Evolutionary conservation across 2,797 vertebrate species (phyloP).

Genomic region (Lophotriccus pileatus): DNA sequence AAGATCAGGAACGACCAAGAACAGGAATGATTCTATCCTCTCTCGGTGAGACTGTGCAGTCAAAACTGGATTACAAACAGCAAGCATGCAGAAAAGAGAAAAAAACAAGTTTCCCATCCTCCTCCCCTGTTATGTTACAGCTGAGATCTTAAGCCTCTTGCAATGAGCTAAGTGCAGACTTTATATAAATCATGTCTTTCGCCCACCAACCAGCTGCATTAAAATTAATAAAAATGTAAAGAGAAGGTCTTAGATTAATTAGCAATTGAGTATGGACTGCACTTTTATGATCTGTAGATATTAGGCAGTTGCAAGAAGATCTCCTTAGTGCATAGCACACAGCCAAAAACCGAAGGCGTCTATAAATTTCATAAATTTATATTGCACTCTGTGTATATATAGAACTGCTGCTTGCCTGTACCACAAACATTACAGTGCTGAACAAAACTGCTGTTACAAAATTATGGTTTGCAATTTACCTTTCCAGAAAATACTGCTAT

Average conservation of each 20-base stretch:
- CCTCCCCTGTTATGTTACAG: not conserved
- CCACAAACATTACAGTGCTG: not conserved
- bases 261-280: not conserved
- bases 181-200: constrained; percentile 9
- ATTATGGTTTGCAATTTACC: not conserved
- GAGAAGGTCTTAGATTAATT: not conserved
- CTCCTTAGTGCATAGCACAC: not conserved
- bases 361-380: not conserved
- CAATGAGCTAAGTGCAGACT: not conserved
- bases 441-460: not conserved
- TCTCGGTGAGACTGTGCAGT: not conserved
- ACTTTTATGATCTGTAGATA: constrained; percentile 18
- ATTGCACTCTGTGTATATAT: not conserved
- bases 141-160: not conserved
- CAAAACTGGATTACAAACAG: not conserved
- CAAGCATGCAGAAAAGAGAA: not conserved
- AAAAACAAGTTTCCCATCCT: not conserved
- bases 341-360: not conserved
- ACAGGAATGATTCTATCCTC: not conserved
- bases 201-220: not conserved
- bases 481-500: not conserved
- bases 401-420: not conserved
- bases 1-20: not conserved
- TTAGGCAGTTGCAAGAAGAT: not conserved
- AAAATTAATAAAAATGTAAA: constrained; percentile 42